A percentile compares a stretch with the other conserved stretches of the same genome.
Conservation (phyloP, 2,888 invertebrate species). For the Limnephilus auricula region DNA sequence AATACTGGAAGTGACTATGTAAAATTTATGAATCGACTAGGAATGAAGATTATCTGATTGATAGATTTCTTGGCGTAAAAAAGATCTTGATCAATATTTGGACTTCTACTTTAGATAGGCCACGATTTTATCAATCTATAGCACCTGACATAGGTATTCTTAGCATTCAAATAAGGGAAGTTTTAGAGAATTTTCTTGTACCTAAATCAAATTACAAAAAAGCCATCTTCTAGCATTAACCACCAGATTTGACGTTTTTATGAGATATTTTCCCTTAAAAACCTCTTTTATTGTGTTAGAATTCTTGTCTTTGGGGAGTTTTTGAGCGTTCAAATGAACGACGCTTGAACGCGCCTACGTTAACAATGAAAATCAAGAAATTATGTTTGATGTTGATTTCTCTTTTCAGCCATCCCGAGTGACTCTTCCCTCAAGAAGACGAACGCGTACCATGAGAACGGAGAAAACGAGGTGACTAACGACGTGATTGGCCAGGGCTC, state of each 20-base stretch:
- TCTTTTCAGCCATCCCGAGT: constrained; percentile 54
- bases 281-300: not conserved
- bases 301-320: not conserved
- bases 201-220: too few species aligned
- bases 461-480: constrained; percentile 60
- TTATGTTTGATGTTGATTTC: not conserved
- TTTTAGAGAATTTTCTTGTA: too few species aligned
- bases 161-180: too few species aligned
- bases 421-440: constrained; percentile 52
- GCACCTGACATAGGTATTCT: too few species aligned
- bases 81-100: too few species aligned
- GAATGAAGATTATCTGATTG: too few species aligned
- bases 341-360: not conserved
- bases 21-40: too few species aligned
- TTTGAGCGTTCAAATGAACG: not conserved
- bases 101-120: too few species aligned
- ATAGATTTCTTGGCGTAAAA: too few species aligned
- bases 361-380: not conserved
- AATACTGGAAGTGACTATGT: too few species aligned
- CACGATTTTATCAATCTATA: too few species aligned
- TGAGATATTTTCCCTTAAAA: not conserved
- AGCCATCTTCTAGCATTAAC: too few species aligned
- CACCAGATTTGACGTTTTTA: not conserved
- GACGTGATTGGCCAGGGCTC: constrained; percentile 45
- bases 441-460: constrained; percentile 41